These are phyloP conservation scores for Pollenia amentaria DNA, from an alignment of 2,888 invertebrate species.

Conservation along the genomic window DNA sequence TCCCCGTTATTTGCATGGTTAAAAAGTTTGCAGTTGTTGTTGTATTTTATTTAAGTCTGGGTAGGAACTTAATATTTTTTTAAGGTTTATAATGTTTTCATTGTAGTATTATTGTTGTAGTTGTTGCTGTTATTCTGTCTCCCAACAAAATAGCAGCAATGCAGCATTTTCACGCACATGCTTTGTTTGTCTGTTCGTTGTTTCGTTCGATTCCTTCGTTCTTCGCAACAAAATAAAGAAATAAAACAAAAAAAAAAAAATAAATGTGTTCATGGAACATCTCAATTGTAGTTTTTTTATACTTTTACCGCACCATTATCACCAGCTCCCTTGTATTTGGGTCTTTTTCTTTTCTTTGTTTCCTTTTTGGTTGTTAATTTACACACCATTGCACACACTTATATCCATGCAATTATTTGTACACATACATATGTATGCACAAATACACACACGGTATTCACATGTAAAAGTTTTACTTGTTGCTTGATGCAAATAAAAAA, in stretches of 20 bases:
- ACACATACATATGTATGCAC: not conserved
- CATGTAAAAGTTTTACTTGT: constrained; percentile 62
- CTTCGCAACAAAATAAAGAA: constrained; percentile 30
- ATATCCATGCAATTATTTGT: not conserved
- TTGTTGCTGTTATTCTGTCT: constrained; percentile 23
- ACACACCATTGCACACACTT: not conserved
- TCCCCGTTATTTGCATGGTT: not conserved
- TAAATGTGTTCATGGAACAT: constrained; percentile 45
- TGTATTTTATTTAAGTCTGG: constrained; percentile 29
- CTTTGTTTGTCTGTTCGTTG: constrained; percentile 67
- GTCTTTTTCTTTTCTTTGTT: constrained; percentile 66
- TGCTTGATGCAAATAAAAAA: constrained; percentile 41
- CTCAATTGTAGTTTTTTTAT: constrained; percentile 51
- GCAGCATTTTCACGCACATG: constrained; percentile 74
- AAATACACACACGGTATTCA: not conserved
- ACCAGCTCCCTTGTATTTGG: constrained; percentile 71
- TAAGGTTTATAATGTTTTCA: not conserved
- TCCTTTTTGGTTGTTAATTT: constrained; percentile 41
- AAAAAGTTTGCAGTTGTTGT: not conserved
- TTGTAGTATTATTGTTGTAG: constrained; percentile 8
- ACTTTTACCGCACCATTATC: constrained; percentile 71
- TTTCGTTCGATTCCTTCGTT: not conserved
- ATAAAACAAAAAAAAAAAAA: not conserved
- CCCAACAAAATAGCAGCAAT: constrained; percentile 63
- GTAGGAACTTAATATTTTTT: constrained; percentile 40